A percentile compares a stretch with the other conserved stretches of the same genome.
phyloP scores from a whole-genome alignment of 2,888 invertebrate species.

The Leucophora obtusa region DNA sequence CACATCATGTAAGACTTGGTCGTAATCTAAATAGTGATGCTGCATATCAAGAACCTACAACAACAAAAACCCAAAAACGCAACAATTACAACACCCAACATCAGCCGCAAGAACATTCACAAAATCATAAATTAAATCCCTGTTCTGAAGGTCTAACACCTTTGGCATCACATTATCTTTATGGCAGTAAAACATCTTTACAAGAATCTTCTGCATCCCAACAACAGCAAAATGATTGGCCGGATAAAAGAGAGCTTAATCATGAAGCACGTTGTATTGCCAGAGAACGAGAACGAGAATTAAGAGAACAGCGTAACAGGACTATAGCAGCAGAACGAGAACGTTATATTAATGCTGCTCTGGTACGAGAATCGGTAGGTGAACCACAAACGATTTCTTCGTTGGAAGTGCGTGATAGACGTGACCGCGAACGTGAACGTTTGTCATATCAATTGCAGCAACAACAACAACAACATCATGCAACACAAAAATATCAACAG shows the following conservation, averaged over 20 bases:
- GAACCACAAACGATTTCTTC: conserved; percentile 30
- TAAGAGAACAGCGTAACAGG: conserved; percentile 70
- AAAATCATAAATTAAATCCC: conserved; percentile 60
- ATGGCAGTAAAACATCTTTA: conserved; percentile 73
- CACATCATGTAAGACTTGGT: conserved; percentile 75
- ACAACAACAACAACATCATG: conserved; percentile 42
- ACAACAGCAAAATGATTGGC: conserved; percentile 57
- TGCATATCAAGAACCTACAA: conserved; percentile 50
- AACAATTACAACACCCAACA: conserved; percentile 54
- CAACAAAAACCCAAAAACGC: conserved; percentile 54
- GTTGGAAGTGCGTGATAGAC: conserved; percentile 65
- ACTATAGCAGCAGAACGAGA: conserved; percentile 63
- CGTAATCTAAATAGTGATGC: conserved; percentile 75
- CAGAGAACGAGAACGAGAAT: conserved; percentile 70
- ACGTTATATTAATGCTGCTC: conserved; percentile 57
- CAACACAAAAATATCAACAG: conserved; percentile 16
- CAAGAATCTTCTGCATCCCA: conserved; percentile 65
- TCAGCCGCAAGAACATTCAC: conserved; percentile 61
- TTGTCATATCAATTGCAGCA: conserved; percentile 20
- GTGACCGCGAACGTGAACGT: conserved; percentile 68
- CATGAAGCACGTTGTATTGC: conserved; percentile 52
- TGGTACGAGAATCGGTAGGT: conserved; percentile 55
- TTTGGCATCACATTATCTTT: conserved; percentile 72
- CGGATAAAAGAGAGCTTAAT: conserved; percentile 43
- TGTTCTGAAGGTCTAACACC: conserved; percentile 72